Percentiles rank a stretch among this genome's conserved stretches.
These are phyloP conservation scores for Pteria penguin DNA, from an alignment of 2,888 invertebrate species.

Conservation along the genomic window DNA sequence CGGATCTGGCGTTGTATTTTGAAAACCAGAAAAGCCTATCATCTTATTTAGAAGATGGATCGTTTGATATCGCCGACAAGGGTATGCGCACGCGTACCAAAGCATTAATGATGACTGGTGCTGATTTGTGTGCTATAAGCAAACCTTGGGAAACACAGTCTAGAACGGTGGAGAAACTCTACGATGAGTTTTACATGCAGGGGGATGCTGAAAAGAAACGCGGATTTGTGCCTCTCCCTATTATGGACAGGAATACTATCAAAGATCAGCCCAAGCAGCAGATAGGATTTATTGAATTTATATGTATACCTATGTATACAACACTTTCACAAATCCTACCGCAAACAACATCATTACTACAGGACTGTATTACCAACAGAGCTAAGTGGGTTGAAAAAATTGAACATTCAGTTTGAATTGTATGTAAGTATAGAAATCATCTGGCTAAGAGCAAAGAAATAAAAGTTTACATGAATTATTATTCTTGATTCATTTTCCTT, in stretches of 20 bases:
- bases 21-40: conserved; percentile 55
- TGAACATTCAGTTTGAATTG: too few relatives aligned
- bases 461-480: too few relatives aligned
- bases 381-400: conserved; percentile 14
- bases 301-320: conserved; percentile 26
- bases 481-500: too few relatives aligned
- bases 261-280: conserved; percentile 64
- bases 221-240: conserved; percentile 62
- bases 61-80: conserved; percentile 44
- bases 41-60: conserved; percentile 18
- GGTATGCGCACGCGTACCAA: conserved; percentile 42
- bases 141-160: conserved; percentile 66
- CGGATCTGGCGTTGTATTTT: conserved; percentile 68
- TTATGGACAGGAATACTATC: conserved; percentile 67
- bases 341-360: conserved; percentile 14
- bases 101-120: conserved; percentile 68
- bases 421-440: too few relatives aligned
- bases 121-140: conserved; percentile 66
- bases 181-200: conserved; percentile 72
- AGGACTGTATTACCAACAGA: conserved; percentile 1
- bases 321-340: conserved; percentile 21
- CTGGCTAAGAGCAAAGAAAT: too few relatives aligned
- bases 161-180: conserved; percentile 53
- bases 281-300: conserved; percentile 25
- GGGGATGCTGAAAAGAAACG: conserved; percentile 69